Base-by-base conservation (phyloP, 2,797 vertebrate genomes). In the Tamandua tetradactyla region DNA sequence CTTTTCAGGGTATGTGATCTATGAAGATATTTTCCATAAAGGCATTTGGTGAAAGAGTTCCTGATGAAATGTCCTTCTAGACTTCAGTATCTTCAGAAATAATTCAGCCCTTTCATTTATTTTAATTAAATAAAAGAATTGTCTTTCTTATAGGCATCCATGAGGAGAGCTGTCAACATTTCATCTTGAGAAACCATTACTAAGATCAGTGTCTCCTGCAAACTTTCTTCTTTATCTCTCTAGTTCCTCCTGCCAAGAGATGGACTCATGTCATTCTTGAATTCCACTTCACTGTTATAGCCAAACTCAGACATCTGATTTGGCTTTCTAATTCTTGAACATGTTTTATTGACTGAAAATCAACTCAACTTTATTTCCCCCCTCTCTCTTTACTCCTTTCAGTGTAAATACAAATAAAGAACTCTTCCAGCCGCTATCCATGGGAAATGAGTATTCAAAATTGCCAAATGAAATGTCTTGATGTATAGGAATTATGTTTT, bases 101-200 rank as follows among this genome's bases (percentile, higher is more conserved):
- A 91, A 97, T 89, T 97, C 87, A 93, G 87, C 82, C 80, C 88
- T 93, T 95, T 97, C 92, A 86, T 89, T 92, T 72, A 83, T 92
- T 81, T 91, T 66, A 92, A 90, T 80, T 92, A 82, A 94, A 75
- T 75, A 87, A 93, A 96, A 95, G 91, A 96, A 95, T 96, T 93
- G 94, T 95, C 90, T 79, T 94, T 69, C 42, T 96, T 91, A 59
- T 1, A 95, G 87, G 72, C 92, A 90, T 87, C 93, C 59, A 8
- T 44, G 92, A 95, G 83, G 79, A 95, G 47, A 93, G 47, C 89
- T 79, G 75, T 96, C 96, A 97, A 64, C 69, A 83, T 80, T 92
- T 71, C 89, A 57, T 86, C 76, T 52, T 83, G 83, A 93, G 90
- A 84, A 95, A 42, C 22, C 35, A 94, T 88, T 82, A 32, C 32